Conservation (phyloP, 2,797 vertebrate species). For the Caiman crocodilus region DNA sequence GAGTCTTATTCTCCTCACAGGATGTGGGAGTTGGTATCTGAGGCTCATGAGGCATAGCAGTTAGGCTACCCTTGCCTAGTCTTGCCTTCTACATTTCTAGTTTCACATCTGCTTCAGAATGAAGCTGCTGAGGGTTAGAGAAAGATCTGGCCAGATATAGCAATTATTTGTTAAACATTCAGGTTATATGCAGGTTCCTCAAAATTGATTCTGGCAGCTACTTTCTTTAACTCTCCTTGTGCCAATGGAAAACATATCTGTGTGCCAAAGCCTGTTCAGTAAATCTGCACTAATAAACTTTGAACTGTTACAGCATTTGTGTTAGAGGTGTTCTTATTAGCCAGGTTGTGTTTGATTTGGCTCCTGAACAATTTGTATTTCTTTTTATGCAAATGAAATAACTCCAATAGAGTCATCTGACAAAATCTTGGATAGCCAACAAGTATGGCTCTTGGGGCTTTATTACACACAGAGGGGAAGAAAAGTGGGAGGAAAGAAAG, state of each 20-base stretch:
- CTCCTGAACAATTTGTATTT: slow-evolving; percentile 60
- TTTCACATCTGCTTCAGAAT: slow-evolving; percentile 26
- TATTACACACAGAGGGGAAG: neutral
- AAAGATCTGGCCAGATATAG: slow-evolving; percentile 40
- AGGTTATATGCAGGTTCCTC: slow-evolving; percentile 69
- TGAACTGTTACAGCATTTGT: slow-evolving; percentile 47
- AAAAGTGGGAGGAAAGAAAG: neutral
- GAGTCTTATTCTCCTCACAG: neutral
- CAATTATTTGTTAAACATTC: slow-evolving; percentile 58
- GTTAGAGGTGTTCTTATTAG: slow-evolving; percentile 65
- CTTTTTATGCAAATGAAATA: slow-evolving; percentile 73
- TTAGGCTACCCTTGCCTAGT: neutral
- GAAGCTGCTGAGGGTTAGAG: slow-evolving; percentile 57
- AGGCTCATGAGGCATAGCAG: neutral
- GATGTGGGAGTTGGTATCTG: neutral
- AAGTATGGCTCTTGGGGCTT: neutral
- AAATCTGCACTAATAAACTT: slow-evolving; percentile 74
- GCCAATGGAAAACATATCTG: slow-evolving; percentile 73
- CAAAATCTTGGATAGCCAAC: slow-evolving; percentile 15
- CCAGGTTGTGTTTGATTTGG: slow-evolving; percentile 73
- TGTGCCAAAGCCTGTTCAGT: slow-evolving; percentile 72
- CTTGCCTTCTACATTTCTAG: neutral
- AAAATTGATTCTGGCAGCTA: slow-evolving; percentile 68
- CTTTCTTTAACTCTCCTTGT: slow-evolving; percentile 27
- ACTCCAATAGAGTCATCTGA: slow-evolving; percentile 34